phyloP scores from a whole-genome alignment of 2,888 invertebrate genomes.

The Dasysyrphus albostriatus region DNA sequence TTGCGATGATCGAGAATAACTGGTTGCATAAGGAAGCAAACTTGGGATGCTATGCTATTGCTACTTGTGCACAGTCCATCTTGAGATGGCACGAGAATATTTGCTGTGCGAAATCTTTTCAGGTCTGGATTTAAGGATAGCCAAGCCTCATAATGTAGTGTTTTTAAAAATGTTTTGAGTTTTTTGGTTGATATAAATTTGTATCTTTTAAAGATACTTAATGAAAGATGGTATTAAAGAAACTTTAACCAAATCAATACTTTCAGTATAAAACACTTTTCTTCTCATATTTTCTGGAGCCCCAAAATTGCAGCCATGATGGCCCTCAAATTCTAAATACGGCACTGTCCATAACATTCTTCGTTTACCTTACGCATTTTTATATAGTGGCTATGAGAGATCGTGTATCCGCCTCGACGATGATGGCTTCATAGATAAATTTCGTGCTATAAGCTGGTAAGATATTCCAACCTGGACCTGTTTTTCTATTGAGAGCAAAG shows the following conservation, averaged over 20 bases:
- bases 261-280: too few relatives aligned
- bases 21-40: constrained; percentile 70
- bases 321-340: neutral
- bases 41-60: constrained; percentile 40
- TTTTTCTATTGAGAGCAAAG: constrained; percentile 37
- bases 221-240: too few relatives aligned
- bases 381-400: constrained; percentile 6
- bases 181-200: too few relatives aligned
- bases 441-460: constrained; percentile 21
- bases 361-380: constrained; percentile 54
- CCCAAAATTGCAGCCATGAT: neutral
- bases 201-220: too few relatives aligned
- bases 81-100: constrained; percentile 40
- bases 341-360: constrained; percentile 12
- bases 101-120: neutral
- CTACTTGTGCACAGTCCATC: constrained; percentile 51
- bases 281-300: too few relatives aligned
- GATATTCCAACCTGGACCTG: constrained; percentile 45
- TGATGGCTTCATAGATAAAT: constrained; percentile 59
- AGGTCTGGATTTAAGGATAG: neutral
- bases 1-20: constrained; percentile 60
- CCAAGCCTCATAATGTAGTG: too few relatives aligned
- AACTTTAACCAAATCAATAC: too few relatives aligned
- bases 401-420: constrained; percentile 36
- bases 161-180: too few relatives aligned